Evolutionary conservation across 2,113 vertebrate species (phyloP).

Genomic region (Eublepharis macularius): DNA sequence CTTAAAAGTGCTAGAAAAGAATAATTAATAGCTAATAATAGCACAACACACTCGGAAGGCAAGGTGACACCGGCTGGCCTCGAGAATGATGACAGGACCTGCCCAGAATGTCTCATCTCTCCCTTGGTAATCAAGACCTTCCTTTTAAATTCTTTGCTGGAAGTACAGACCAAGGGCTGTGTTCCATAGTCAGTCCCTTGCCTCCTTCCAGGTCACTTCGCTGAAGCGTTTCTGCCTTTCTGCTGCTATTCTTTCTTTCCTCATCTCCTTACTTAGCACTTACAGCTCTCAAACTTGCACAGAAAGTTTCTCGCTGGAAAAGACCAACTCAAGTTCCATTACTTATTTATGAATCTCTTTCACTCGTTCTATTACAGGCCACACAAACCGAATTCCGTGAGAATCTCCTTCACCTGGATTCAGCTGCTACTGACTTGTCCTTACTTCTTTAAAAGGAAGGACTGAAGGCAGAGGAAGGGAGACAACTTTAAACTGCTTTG

Average conservation of each 20-base stretch:
- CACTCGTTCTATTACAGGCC: not conserved
- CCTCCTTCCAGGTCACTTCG: not conserved
- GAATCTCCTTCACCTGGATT: not conserved
- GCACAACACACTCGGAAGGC: too few relatives aligned
- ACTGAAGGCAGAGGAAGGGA: too few relatives aligned
- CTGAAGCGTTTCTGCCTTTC: not conserved
- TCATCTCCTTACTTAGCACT: not conserved
- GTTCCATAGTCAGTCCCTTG: not conserved
- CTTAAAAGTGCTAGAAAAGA: not conserved
- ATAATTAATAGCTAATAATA: too few relatives aligned
- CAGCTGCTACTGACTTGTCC: not conserved
- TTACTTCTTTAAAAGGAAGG: too few relatives aligned
- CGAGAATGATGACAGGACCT: not conserved
- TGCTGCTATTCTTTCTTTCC: not conserved
- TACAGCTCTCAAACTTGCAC: not conserved
- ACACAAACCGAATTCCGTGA: constrained; percentile 24
- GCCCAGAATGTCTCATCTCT: fast-evolving
- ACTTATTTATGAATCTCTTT: not conserved
- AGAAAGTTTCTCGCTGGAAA: not conserved
- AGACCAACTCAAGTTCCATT: not conserved
- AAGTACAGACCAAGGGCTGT: not conserved
- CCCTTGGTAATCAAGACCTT: constrained; percentile 10
- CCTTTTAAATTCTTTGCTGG: constrained; percentile 1
- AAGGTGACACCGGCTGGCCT: too few relatives aligned
- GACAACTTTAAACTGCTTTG: too few relatives aligned